phyloP scores from a whole-genome alignment of 1,140 invertebrate genomes.

The Caenorhabditis brenneri region DNA sequence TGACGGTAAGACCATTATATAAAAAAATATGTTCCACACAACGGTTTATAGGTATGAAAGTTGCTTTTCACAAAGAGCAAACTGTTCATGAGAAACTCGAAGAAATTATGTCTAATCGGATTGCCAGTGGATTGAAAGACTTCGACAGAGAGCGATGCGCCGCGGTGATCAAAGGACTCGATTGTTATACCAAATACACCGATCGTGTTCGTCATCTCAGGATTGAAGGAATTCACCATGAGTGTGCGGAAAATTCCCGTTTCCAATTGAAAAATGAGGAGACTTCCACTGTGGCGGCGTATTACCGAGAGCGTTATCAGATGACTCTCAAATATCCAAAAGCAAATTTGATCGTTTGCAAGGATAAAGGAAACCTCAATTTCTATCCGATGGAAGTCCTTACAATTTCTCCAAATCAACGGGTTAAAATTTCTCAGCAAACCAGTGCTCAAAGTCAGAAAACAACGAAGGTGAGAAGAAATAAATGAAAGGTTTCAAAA shows the following conservation, averaged over 20 bases:
- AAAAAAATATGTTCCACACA: neutral
- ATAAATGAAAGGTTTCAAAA: no score
- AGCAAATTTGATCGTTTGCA: slow-evolving; percentile 33
- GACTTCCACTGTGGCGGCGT: slow-evolving; percentile 16
- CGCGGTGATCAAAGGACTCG: slow-evolving; percentile 13
- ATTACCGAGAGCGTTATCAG: slow-evolving; percentile 34
- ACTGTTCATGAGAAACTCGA: neutral
- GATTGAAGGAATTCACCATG: slow-evolving; percentile 40
- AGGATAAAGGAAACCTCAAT: slow-evolving; percentile 36
- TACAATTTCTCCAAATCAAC: slow-evolving; percentile 24
- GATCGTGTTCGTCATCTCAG: neutral
- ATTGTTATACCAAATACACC: slow-evolving; percentile 38
- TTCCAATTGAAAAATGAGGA: slow-evolving; percentile 42
- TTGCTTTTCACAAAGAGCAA: slow-evolving; percentile 49
- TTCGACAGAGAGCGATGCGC: neutral
- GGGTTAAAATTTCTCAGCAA: slow-evolving; percentile 52
- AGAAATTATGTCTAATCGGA: neutral
- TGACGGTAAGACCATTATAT: neutral
- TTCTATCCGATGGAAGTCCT: slow-evolving; percentile 52
- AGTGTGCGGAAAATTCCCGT: neutral
- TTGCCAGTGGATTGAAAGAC: neutral
- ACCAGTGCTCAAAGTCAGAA: slow-evolving; percentile 51
- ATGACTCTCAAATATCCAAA: slow-evolving; percentile 42
- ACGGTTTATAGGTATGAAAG: slow-evolving; percentile 48
- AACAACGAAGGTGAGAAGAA: slow-evolving; percentile 53